These are phyloP conservation scores for Proctacanthus coquilletti DNA, from an alignment of 1,140 invertebrate genomes.

Conservation along the genomic window DNA sequence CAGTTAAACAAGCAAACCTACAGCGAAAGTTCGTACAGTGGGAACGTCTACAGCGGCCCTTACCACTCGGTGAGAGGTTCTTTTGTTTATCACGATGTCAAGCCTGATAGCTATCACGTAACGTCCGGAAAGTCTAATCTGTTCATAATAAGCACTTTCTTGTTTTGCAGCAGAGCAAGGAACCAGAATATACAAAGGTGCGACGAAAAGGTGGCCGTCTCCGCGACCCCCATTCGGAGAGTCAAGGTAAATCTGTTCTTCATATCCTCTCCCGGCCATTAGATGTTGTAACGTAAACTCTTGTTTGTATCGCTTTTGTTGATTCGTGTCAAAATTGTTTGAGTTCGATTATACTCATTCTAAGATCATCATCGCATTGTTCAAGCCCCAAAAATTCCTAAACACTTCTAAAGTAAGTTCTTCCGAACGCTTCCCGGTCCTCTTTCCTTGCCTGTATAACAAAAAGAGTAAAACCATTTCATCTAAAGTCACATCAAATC, in stretches of 20 bases:
- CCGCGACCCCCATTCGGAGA: slow-evolving; percentile 60
- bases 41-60: slow-evolving; percentile 69
- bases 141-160: slow-evolving; percentile 7
- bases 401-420: no score
- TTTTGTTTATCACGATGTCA: slow-evolving; percentile 77
- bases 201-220: slow-evolving; percentile 58
- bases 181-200: slow-evolving; percentile 66
- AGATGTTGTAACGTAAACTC: no score
- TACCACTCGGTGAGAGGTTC: slow-evolving; percentile 74
- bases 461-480: no score
- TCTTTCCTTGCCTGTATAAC: no score
- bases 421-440: no score
- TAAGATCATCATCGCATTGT: no score
- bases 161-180: slow-evolving; percentile 57
- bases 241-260: slow-evolving; percentile 50
- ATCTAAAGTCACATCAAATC: slow-evolving; percentile 22
- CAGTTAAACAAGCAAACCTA: slow-evolving; percentile 73
- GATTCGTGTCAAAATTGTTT: no score
- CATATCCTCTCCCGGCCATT: no score
- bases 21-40: slow-evolving; percentile 76
- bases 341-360: no score
- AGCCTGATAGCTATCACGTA: slow-evolving; percentile 37
- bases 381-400: no score
- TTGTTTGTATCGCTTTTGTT: no score
- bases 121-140: slow-evolving; percentile 7